These are phyloP conservation scores for Pseudomyrmex flavicornis DNA, from an alignment of 1,140 invertebrate species.

Conservation along the genomic window DNA sequence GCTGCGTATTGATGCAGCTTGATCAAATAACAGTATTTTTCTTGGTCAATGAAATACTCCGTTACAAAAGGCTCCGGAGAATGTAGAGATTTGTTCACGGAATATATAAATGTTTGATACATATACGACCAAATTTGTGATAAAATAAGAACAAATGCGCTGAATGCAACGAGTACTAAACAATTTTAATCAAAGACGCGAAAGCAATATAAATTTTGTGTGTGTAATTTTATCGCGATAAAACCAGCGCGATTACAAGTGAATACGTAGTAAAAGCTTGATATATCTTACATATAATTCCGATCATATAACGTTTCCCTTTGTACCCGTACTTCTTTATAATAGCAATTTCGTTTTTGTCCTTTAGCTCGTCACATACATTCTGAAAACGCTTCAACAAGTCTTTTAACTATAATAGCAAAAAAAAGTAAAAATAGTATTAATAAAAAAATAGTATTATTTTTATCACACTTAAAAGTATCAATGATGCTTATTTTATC, in stretches of 20 bases:
- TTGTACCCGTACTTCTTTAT: neutral
- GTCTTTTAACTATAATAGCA: neutral
- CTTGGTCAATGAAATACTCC: slow-evolving; percentile 39
- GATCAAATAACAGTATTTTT: slow-evolving; percentile 28
- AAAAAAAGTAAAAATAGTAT: neutral
- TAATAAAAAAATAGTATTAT: too few relatives aligned
- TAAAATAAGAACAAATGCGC: too few relatives aligned
- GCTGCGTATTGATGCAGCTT: neutral
- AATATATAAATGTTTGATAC: neutral
- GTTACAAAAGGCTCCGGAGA: neutral
- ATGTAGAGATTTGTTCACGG: neutral
- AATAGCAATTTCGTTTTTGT: slow-evolving; percentile 32
- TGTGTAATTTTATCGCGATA: too few relatives aligned
- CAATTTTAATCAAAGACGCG: neutral
- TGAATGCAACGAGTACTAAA: neutral
- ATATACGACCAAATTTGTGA: neutral
- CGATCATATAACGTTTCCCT: neutral
- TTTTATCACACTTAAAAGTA: too few relatives aligned
- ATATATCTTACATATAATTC: neutral
- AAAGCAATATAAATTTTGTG: neutral
- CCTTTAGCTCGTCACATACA: neutral
- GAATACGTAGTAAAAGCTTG: neutral
- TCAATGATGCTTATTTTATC: neutral
- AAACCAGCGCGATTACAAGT: too few relatives aligned
- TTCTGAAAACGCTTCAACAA: slow-evolving; percentile 3